Base-by-base conservation (phyloP, 35 echinoderm and acorn worm genomes). In the Apostichopus californicus region DNA sequence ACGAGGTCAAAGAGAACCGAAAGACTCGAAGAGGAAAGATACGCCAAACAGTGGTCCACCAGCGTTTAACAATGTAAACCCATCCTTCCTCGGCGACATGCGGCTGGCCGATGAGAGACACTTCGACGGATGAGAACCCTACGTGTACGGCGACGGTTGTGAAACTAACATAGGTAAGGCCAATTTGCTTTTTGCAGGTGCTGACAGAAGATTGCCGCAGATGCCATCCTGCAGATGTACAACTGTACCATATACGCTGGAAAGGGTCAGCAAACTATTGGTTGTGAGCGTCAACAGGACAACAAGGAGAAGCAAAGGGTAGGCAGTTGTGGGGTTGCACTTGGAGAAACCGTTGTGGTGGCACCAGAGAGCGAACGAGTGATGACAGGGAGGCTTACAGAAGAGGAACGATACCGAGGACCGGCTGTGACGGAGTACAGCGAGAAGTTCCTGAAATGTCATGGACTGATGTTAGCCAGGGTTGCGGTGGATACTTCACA, bases 181-280 rank as follows among this genome's bases (percentile, higher is more conserved):
- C 24, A 25, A 25, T 25, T 25, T 25, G 24, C 24, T 25, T 25
- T 25, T 25, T 25, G 24, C 24, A 25, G 24, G 1, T 25, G 24
- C 24, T 25, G 24, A 25, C 24, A 25, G 24, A 25, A 25, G 24
- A 25, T 25, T 25, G 24, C 24, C 24, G 24, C 24, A 25, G 24
- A 25, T 25, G 24, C 24, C 78, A 88, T 94, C 80, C 57, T 23
- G 71, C 73, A 90, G 88, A 84, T 73, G 79, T 88, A 85, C 53
- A 87, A 78, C 15, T 93, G 53, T 28, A 86, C 23, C 11, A 84
- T 72, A 28, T 34, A 92, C 61, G 79, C 56, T 77, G 80, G 82
- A 9, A 52, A 28, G 28, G 91, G 24, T 61, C n/a, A 73, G 18
- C 80, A 53, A 54, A 26, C 77, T 54, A 64, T 84, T 22, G 91